These are phyloP conservation scores for Verasper variegatus DNA, from an alignment of 2,113 vertebrate genomes.

Conservation along the genomic window DNA sequence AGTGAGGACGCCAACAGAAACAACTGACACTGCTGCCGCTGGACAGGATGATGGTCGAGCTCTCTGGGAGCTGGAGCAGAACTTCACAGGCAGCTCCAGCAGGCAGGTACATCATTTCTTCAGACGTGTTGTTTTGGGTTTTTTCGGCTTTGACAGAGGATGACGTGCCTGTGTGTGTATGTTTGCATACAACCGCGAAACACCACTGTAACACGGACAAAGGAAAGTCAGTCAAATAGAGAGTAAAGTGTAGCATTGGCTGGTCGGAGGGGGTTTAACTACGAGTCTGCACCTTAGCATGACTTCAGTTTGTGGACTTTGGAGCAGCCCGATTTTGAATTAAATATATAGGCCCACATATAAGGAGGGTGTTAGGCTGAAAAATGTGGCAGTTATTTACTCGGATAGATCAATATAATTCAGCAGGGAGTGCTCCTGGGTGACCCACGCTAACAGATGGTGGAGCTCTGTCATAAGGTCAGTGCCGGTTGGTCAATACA, in stretches of 20 bases:
- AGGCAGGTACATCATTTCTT: constrained; percentile 19
- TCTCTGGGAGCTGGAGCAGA: constrained; percentile 25
- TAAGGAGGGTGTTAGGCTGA: constrained; percentile 8
- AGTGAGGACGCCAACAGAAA: constrained; percentile 44
- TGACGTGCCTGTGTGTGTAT: constrained; percentile 5
- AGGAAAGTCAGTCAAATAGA: constrained; percentile 31
- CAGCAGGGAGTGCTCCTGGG: constrained; percentile 34
- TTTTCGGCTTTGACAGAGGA: constrained; percentile 11
- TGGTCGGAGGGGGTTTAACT: background rate
- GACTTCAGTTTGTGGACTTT: constrained; percentile 41
- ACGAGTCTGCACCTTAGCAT: constrained; percentile 2
- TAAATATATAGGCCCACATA: constrained; percentile 5
- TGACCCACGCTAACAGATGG: constrained; percentile 36
- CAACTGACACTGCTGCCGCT: constrained; percentile 50
- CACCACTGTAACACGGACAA: constrained; percentile 10
- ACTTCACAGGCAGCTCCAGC: constrained; percentile 11
- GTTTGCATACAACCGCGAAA: constrained; percentile 39
- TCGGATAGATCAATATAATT: constrained; percentile 66
- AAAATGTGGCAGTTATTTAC: constrained; percentile 46
- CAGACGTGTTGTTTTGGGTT: constrained; percentile 2
- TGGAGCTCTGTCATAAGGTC: constrained; percentile 58
- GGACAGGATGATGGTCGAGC: constrained; percentile 17
- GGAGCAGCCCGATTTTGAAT: constrained; percentile 31
- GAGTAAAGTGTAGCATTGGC: constrained; percentile 1
- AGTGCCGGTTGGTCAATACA: constrained; percentile 46